phyloP scores from a whole-genome alignment of 2,113 vertebrate species.

The Thamnaconus septentrionalis region DNA sequence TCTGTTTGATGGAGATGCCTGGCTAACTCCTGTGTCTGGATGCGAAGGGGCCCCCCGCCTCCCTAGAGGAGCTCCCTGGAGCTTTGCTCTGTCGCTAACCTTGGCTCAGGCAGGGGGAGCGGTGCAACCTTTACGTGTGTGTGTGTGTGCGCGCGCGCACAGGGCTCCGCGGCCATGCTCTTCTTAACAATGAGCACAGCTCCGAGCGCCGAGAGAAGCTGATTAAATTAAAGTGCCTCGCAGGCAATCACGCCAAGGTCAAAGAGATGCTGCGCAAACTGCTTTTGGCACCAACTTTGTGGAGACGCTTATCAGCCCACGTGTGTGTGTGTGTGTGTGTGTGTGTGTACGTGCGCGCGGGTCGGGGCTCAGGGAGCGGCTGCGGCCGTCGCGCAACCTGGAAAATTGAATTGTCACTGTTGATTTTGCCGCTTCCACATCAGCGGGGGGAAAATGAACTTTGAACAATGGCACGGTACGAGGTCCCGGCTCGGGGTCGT shows the following conservation, averaged over 20 bases:
- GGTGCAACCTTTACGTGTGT: conserved; percentile 28
- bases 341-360: background rate
- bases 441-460: conserved; percentile 52
- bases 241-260: conserved; percentile 79
- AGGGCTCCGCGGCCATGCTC: conserved; percentile 32
- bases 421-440: conserved; percentile 68
- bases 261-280: conserved; percentile 69
- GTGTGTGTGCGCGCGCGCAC: conserved; percentile 24
- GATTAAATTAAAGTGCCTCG: conserved; percentile 81
- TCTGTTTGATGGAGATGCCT: conserved; percentile 70
- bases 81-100: conserved; percentile 56
- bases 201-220: conserved; percentile 65
- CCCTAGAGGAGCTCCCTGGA: conserved; percentile 7
- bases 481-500: conserved; percentile 32
- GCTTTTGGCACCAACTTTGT: conserved; percentile 66
- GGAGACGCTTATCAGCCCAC: conserved; percentile 64
- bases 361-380: conserved; percentile 37
- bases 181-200: conserved; percentile 73
- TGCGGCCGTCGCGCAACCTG: conserved; percentile 43
- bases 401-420: conserved; percentile 77
- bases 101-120: conserved; percentile 40
- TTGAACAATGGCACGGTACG: conserved; percentile 57
- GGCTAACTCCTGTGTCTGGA: conserved; percentile 64
- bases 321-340: conserved; percentile 20
- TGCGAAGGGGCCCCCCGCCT: conserved; percentile 41